These are phyloP conservation scores for Epinephelus malabaricus DNA, from an alignment of 2,797 vertebrate species.

Conservation along the genomic window DNA sequence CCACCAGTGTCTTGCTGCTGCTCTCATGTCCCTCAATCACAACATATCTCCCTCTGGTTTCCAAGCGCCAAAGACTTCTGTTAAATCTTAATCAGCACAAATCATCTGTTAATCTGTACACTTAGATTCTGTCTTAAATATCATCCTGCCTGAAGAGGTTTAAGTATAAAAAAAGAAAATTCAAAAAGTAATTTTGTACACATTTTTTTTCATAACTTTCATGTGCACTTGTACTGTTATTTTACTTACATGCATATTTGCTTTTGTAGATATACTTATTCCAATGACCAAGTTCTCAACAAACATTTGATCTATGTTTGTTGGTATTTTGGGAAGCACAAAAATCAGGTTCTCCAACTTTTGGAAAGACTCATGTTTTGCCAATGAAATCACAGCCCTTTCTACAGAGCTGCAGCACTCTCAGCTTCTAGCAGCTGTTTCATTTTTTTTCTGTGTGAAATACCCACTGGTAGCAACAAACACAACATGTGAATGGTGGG, in stretches of 20 bases:
- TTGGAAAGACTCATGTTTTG: not conserved
- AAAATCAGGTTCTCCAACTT: not conserved
- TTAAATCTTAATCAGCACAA: no score
- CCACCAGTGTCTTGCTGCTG: no score
- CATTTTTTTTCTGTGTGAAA: constrained; percentile 11
- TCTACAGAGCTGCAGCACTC: not conserved
- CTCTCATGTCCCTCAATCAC: no score
- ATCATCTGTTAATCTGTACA: no score
- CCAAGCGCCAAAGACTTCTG: no score
- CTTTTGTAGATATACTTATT: not conserved
- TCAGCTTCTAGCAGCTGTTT: not conserved
- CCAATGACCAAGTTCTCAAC: not conserved
- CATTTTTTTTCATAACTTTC: no score
- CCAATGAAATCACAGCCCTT: not conserved
- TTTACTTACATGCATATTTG: not conserved
- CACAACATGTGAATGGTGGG: not conserved
- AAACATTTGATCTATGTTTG: not conserved
- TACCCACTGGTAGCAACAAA: not conserved
- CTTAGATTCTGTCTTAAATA: no score
- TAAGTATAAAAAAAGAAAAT: no score
- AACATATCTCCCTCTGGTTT: no score
- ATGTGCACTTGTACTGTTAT: no score
- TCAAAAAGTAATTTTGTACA: no score
- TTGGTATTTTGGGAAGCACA: not conserved
- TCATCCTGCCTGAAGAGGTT: no score